Conservation (phyloP, 2,797 vertebrate genomes). For the Gymnocypris eckloni region DNA sequence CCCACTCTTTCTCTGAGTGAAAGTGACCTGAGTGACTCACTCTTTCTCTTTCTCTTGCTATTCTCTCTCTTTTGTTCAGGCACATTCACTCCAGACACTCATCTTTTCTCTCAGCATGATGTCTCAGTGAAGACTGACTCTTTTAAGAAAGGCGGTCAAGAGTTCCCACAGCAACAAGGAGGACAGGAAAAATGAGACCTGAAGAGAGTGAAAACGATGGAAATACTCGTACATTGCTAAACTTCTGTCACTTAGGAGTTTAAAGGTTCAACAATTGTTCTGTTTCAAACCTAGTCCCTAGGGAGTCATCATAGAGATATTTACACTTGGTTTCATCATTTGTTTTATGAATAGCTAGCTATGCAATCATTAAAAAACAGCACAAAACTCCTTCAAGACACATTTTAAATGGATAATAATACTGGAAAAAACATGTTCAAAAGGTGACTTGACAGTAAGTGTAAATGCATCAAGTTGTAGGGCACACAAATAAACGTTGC, state of each 20-base stretch:
- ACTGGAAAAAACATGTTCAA: not conserved
- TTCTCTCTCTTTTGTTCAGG: slow-evolving; percentile 35
- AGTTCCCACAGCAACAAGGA: slow-evolving; percentile 16
- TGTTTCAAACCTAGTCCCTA: not conserved
- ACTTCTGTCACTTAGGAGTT: slow-evolving; percentile 12
- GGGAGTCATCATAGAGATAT: not conserved
- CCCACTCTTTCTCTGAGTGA: not conserved
- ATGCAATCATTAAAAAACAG: not conserved
- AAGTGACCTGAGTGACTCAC: no score
- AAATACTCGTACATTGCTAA: not conserved
- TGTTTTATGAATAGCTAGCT: not conserved
- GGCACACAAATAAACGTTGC: not conserved
- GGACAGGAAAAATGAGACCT: not conserved
- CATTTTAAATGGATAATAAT: not conserved
- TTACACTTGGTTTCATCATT: not conserved
- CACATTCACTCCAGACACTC: not conserved
- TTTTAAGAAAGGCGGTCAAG: slow-evolving; percentile 17
- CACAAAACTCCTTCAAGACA: not conserved
- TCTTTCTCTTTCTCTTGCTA: not conserved
- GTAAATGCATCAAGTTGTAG: slow-evolving; percentile 1
- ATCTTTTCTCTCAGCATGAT: slow-evolving; percentile 23
- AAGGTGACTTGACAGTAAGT: not conserved
- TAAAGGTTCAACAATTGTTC: not conserved
- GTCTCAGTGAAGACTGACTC: slow-evolving; percentile 17
- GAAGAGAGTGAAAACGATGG: slow-evolving; percentile 31